These are phyloP conservation scores for Dromas ardeola DNA, from an alignment of 2,113 vertebrate species.

Conservation along the genomic window DNA sequence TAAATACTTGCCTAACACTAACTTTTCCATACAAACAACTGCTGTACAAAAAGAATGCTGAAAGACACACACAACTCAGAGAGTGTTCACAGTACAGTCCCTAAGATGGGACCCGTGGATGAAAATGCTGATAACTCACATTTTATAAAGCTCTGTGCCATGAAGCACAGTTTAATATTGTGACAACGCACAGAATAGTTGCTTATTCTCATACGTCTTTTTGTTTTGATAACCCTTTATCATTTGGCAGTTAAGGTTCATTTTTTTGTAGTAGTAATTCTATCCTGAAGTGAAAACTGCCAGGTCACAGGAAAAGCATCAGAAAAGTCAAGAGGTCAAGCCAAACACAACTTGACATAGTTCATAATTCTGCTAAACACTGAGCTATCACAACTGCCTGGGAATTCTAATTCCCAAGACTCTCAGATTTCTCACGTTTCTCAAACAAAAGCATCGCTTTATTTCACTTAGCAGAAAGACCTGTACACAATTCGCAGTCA, in stretches of 20 bases:
- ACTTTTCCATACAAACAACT: constrained; percentile 17
- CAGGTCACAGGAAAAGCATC: background rate
- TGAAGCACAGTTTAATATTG: background rate
- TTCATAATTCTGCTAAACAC: background rate
- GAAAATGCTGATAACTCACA: background rate
- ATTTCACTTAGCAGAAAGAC: background rate
- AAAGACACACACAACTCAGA: constrained; percentile 8
- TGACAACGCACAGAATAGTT: background rate
- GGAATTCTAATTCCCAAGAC: background rate
- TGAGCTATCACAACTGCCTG: background rate
- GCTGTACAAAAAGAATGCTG: background rate
- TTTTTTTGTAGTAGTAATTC: background rate
- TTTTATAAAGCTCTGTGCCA: background rate
- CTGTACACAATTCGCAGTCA: background rate
- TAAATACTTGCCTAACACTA: background rate
- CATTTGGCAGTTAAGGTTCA: background rate
- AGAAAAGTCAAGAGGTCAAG: background rate
- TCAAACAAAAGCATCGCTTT: background rate
- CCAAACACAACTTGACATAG: background rate
- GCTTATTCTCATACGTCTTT: background rate
- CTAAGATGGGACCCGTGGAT: background rate
- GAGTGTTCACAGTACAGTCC: background rate
- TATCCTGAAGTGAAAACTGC: background rate
- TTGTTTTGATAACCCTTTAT: background rate
- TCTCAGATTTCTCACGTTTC: background rate